A percentile compares a stretch with the other conserved stretches of the same genome.
phyloP scores from a whole-genome alignment of 2,888 invertebrate species.

The Sycophila texana region DNA sequence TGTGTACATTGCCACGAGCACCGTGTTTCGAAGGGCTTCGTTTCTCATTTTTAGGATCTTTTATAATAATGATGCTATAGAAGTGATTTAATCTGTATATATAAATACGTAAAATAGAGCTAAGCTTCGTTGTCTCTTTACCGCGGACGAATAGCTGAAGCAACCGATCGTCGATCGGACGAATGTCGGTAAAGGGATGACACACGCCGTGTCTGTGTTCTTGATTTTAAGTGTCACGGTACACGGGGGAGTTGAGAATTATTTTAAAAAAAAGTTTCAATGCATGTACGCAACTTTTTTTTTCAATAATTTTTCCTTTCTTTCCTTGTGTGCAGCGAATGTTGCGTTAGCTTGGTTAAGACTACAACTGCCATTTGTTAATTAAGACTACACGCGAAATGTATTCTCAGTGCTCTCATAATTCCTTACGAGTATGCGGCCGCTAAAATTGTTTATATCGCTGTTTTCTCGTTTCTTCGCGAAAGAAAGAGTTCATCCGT shows the following conservation, averaged over 20 bases:
- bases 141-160: not conserved
- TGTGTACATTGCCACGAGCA: constrained; percentile 59
- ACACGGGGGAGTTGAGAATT: constrained; percentile 2
- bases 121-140: constrained; percentile 51
- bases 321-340: constrained; percentile 12
- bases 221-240: constrained; percentile 37
- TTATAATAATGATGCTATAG: constrained; percentile 25
- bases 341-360: constrained; percentile 26
- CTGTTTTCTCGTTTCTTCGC: constrained; percentile 2
- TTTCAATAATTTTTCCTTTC: not conserved
- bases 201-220: constrained; percentile 54
- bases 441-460: not conserved
- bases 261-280: constrained; percentile 5
- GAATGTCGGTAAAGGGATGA: constrained; percentile 38
- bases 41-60: constrained; percentile 33
- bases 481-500: no score
- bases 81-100: constrained; percentile 52
- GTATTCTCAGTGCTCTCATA: not conserved
- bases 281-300: not conserved
- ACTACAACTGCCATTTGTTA: constrained; percentile 53
- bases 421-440: no score
- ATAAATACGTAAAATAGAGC: not conserved
- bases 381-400: not conserved
- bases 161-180: not conserved
- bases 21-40: constrained; percentile 37